A percentile compares a stretch with the other conserved stretches of the same genome.
phyloP scores from a whole-genome alignment of 2,888 invertebrate genomes.

The Blomia tropicalis region DNA sequence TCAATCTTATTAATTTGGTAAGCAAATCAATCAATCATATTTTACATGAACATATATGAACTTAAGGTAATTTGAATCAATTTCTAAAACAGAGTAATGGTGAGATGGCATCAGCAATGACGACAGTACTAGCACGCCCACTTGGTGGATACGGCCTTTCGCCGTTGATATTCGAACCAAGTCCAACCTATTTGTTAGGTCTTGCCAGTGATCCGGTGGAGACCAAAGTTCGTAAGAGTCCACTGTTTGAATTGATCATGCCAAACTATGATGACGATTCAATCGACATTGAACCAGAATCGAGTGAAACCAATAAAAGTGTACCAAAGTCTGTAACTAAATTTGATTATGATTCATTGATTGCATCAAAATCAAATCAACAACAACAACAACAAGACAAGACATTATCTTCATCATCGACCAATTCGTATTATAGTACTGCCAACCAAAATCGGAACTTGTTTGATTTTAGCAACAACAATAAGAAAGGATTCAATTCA shows the following conservation, averaged over 20 bases:
- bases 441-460: background rate
- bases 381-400: background rate
- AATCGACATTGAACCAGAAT: background rate
- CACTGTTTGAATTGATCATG: slow-evolving; percentile 5
- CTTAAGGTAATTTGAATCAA: too few species aligned
- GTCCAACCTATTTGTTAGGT: background rate
- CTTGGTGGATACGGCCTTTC: slow-evolving; percentile 6
- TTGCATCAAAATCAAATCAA: background rate
- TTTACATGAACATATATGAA: too few species aligned
- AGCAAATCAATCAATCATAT: too few species aligned
- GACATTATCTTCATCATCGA: background rate
- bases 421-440: slow-evolving; percentile 1
- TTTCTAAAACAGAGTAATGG: too few species aligned
- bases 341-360: background rate
- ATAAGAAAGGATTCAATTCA: background rate
- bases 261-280: slow-evolving; percentile 6
- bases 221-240: slow-evolving; percentile 12
- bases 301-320: background rate
- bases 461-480: background rate
- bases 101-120: background rate
- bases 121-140: slow-evolving; percentile 12
- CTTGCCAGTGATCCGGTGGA: background rate
- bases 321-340: background rate
- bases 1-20: too few species aligned
- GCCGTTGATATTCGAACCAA: slow-evolving; percentile 11